phyloP scores from a whole-genome alignment of 2,888 invertebrate genomes.

The Scaptomyza cyrtandrae region DNA sequence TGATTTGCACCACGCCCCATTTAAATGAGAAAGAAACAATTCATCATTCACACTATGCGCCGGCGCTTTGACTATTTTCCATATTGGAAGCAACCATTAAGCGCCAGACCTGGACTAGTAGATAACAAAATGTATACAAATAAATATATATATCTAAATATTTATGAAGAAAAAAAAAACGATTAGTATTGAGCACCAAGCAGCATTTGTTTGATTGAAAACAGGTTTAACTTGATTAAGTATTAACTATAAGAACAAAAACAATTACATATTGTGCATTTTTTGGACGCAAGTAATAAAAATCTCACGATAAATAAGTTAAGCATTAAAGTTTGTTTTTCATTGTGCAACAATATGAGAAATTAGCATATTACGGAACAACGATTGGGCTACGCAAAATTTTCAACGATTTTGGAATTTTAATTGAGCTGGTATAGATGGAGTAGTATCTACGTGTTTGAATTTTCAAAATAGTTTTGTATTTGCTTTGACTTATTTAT shows the following conservation, averaged over 20 bases:
- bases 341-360: too few species aligned
- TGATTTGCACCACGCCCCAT: conserved; percentile 59
- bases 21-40: conserved; percentile 16
- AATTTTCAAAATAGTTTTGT: conserved; percentile 7
- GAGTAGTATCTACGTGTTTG: conserved; percentile 12
- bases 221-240: conserved; percentile 69
- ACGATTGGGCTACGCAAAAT: conserved; percentile 2
- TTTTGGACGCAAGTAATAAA: conserved; percentile 45
- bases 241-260: conserved; percentile 37
- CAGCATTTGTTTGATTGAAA: conserved; percentile 75
- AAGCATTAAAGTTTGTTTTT: neutral
- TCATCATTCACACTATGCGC: conserved; percentile 41
- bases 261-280: conserved; percentile 40
- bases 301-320: conserved; percentile 47
- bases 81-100: conserved; percentile 67
- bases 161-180: conserved; percentile 50
- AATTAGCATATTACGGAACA: conserved; percentile 6
- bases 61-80: conserved; percentile 61
- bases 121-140: conserved; percentile 13
- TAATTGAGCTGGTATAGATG: neutral
- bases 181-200: conserved; percentile 74
- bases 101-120: conserved; percentile 30
- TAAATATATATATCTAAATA: conserved; percentile 27
- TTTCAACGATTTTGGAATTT: conserved; percentile 7
- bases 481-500: too few species aligned